phyloP scores from a whole-genome alignment of 64 coral and sea anemone species.

The Montipora sp. region DNA sequence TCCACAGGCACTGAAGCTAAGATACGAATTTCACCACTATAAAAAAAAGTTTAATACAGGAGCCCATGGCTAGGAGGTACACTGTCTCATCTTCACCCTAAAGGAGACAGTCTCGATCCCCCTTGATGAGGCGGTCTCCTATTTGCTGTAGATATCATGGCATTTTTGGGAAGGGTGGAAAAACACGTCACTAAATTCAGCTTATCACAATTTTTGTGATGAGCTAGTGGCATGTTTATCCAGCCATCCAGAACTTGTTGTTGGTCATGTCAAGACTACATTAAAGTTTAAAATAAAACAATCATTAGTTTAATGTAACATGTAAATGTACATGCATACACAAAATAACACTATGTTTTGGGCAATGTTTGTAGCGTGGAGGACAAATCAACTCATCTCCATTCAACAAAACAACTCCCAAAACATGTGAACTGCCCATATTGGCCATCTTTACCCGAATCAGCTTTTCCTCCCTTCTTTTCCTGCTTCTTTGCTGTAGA shows the following conservation, averaged over 20 bases:
- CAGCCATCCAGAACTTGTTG: neutral
- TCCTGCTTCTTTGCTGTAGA: conserved; percentile 58
- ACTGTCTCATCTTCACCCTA: no score
- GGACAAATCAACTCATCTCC: neutral
- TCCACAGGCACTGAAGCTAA: no score
- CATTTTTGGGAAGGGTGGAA: no score
- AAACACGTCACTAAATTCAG: neutral
- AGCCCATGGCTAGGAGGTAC: no score
- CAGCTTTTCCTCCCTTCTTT: conserved; percentile 62
- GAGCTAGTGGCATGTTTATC: neutral
- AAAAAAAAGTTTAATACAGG: no score
- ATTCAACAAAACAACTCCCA: conserved; percentile 7
- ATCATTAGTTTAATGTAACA: neutral
- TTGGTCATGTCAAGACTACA: no score
- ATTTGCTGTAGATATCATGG: no score
- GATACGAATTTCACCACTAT: no score
- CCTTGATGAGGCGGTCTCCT: no score
- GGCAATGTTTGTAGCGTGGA: neutral
- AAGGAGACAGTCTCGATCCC: no score
- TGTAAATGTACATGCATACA: neutral
- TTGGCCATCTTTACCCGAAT: conserved; percentile 42
- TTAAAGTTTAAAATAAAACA: no score
- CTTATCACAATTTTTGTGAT: neutral
- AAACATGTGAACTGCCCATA: conserved; percentile 10
- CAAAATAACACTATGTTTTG: conserved; percentile 27